A percentile compares a stretch with the other conserved stretches of the same genome.
Evolutionary conservation across 2,888 invertebrate genomes (phyloP).

Genomic region (Hypselothyrea guttata): DNA sequence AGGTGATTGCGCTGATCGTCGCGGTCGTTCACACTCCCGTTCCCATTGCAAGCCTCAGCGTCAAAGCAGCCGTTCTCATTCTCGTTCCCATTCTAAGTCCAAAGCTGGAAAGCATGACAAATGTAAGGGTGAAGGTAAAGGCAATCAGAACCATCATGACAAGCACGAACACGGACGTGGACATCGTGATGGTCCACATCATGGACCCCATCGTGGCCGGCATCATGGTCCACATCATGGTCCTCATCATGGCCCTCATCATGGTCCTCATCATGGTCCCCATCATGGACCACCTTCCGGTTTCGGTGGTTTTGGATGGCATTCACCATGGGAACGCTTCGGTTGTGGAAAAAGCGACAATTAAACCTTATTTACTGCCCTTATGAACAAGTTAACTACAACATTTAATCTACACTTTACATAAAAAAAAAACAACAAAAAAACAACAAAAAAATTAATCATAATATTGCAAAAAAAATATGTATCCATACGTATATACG

Average conservation of each 20-base stretch:
- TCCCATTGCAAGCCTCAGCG: conserved; percentile 9
- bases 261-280: not conserved
- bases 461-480: not conserved
- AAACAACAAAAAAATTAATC: conserved; percentile 1
- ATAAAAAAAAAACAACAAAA: not conserved
- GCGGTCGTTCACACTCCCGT: conserved; percentile 17
- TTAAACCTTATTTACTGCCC: not conserved
- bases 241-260: conserved; percentile 1
- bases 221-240: conserved; percentile 2
- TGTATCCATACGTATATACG: not conserved
- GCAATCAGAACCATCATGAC: conserved; percentile 11
- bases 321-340: not conserved
- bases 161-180: conserved; percentile 2
- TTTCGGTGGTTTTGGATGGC: not conserved
- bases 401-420: conserved; percentile 13
- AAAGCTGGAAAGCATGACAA: not conserved
- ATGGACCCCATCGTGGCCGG: not conserved
- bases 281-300: conserved; percentile 5
- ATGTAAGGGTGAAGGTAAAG: not conserved
- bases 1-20: not conserved
- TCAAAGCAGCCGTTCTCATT: conserved; percentile 1
- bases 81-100: conserved; percentile 7
- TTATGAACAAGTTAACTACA: conserved; percentile 6
- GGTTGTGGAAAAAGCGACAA: not conserved
- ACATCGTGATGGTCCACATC: conserved; percentile 11